phyloP scores from a whole-genome alignment of 2,888 invertebrate species.

The Podabrus alpinus region DNA sequence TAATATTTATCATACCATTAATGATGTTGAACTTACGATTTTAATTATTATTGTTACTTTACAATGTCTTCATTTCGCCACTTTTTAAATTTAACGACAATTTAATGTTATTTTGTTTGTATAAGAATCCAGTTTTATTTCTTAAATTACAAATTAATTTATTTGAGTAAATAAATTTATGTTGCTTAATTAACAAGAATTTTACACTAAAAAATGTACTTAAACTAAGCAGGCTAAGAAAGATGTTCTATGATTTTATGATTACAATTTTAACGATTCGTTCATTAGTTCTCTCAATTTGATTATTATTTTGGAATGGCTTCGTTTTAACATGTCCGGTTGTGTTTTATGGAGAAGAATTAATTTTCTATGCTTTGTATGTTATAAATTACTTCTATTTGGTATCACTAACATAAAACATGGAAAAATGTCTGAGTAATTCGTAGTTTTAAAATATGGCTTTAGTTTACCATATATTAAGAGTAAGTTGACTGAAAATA shows the following conservation, averaged over 20 bases:
- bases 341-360: neutral
- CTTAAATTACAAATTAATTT: neutral
- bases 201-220: neutral
- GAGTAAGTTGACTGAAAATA: neutral
- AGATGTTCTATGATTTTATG: neutral
- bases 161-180: neutral
- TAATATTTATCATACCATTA: slow-evolving; percentile 13
- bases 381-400: neutral
- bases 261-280: neutral
- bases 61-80: neutral
- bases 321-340: neutral
- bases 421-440: neutral
- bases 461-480: neutral
- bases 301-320: neutral
- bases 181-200: neutral
- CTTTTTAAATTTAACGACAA: neutral
- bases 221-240: neutral
- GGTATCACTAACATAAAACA: neutral
- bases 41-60: slow-evolving; percentile 5
- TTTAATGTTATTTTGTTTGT: neutral
- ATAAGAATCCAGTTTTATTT: neutral
- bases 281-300: neutral
- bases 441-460: neutral
- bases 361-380: neutral
- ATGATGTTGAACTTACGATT: slow-evolving; percentile 10